A percentile compares a stretch with the other conserved stretches of the same genome.
Conservation (phyloP, 2,113 vertebrate genomes). For the Pithys albifrons region DNA sequence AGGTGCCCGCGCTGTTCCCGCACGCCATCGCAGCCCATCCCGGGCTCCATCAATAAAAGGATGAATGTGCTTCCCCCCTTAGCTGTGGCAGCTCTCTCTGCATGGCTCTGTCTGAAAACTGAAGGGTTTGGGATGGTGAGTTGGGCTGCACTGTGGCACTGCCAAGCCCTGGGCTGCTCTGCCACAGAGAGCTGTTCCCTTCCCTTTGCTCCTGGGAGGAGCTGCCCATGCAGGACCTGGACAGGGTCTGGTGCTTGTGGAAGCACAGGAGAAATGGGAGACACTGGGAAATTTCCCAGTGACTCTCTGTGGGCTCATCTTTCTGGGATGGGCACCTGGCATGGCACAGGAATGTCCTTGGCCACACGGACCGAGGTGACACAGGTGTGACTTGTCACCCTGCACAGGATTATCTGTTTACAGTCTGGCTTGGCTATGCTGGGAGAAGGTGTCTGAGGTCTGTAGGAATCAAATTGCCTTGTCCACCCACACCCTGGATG, state of each 20-base stretch:
- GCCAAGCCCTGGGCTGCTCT: rapidly evolving
- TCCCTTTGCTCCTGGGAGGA: neutral
- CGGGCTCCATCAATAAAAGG: neutral
- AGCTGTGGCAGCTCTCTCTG: neutral
- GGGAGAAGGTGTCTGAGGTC: neutral
- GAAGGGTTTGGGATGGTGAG: neutral
- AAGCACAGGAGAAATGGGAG: neutral
- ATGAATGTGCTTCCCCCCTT: neutral
- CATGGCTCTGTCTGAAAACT: rapidly evolving
- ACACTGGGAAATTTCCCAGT: neutral
- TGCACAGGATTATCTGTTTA: neutral
- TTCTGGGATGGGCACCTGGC: neutral
- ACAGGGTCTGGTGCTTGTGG: neutral
- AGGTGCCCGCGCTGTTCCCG: rapidly evolving
- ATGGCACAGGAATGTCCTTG: neutral
- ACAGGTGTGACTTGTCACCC: neutral
- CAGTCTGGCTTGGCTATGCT: neutral
- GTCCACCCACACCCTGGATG: neutral
- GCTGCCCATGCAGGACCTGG: neutral
- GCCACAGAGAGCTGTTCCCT: rapidly evolving
- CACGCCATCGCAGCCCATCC: rapidly evolving
- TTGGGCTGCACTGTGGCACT: rapidly evolving
- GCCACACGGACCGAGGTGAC: rapidly evolving
- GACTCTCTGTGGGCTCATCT: no score
- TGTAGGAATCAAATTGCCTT: neutral